Base-by-base conservation (phyloP, 2,113 vertebrate genomes). In the Tachuris rubrigastra region DNA sequence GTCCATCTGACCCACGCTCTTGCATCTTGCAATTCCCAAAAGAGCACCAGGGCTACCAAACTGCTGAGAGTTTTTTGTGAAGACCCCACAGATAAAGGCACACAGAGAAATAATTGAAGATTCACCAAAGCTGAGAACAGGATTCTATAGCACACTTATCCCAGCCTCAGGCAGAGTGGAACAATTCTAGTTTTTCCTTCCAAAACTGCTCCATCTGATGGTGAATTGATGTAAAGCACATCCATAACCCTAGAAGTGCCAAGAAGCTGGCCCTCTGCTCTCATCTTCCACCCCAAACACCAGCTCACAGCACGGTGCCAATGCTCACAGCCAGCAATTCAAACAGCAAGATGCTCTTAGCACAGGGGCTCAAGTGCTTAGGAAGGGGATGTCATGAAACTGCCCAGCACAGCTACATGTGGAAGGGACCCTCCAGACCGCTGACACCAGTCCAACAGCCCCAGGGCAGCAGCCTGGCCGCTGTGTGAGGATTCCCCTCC, bases 141-240 rank as follows among this genome's bases (percentile, higher is more conserved):
- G 75, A 52, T 46, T 28, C 63, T 58, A 0, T 3, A 58, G 47
- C 62, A 14, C 13, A 0, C 50, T 56, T 58, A 4, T 52, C 27
- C 71, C 12, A 44, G 13, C 25, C 79, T 84, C 65, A 24, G 17
- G 62, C 37, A 42, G 49, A 31, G 14, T 9, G 31, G 35, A 73
- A 16, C 12, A 41, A 2, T 66, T 76, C 92, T 25, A 59, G 5
- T 41, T 47, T 95, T 90, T 87, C 27, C 91, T 95, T 95, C 94
- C 89, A 90, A 44, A 87, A 93, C 89, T 92, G 95, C 96, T 96
- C 96, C 96, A 97, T 86, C 96, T 96, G 89, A 95, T 88, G 96
- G 96, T 30, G 76, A 95, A n/a, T 15, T 14, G 65, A 14, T 95
- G 95, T 89, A 96, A 93, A 81, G 77, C 89, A 71, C 4, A 74